These are phyloP conservation scores for Turritopsis dohrnii DNA, from an alignment of 30 jellyfish, hydroid and myxozoan genomes.

Conservation along the genomic window DNA sequence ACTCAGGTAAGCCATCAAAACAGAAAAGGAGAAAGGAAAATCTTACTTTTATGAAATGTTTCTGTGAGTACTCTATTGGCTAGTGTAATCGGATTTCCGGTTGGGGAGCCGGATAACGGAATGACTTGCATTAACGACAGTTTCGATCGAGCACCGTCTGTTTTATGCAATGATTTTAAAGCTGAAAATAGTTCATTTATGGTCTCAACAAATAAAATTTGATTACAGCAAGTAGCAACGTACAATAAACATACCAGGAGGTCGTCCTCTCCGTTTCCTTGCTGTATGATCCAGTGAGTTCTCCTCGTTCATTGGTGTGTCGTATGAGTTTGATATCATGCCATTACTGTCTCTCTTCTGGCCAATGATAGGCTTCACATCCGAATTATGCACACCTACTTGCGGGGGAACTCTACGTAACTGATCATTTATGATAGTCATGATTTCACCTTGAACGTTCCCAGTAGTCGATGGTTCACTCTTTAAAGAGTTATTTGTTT, in stretches of 20 bases:
- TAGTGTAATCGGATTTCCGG: slow-evolving; percentile 16
- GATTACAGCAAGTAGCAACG: too few species aligned
- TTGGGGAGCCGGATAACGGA: slow-evolving; percentile 5
- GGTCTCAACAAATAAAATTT: too few species aligned
- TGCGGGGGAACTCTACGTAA: slow-evolving; percentile 12
- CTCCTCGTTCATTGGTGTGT: neutral
- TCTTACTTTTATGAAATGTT: slow-evolving; percentile 18
- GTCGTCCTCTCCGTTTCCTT: slow-evolving; percentile 13
- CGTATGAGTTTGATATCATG: neutral
- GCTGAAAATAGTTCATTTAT: too few species aligned
- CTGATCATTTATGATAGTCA: neutral
- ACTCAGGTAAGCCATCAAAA: neutral
- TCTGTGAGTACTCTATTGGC: slow-evolving; percentile 22
- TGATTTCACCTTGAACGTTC: neutral
- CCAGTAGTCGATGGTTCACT: neutral
- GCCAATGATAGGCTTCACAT: neutral
- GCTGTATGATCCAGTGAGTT: neutral
- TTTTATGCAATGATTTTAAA: neutral
- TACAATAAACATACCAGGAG: neutral
- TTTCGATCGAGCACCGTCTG: neutral
- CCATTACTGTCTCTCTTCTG: neutral
- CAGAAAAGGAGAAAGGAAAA: neutral
- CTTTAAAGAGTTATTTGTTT: neutral
- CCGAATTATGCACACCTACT: neutral
- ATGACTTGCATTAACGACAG: slow-evolving; percentile 1